phyloP scores from a whole-genome alignment of 1,140 invertebrate genomes.

The Drosophila quadrilineata region DNA sequence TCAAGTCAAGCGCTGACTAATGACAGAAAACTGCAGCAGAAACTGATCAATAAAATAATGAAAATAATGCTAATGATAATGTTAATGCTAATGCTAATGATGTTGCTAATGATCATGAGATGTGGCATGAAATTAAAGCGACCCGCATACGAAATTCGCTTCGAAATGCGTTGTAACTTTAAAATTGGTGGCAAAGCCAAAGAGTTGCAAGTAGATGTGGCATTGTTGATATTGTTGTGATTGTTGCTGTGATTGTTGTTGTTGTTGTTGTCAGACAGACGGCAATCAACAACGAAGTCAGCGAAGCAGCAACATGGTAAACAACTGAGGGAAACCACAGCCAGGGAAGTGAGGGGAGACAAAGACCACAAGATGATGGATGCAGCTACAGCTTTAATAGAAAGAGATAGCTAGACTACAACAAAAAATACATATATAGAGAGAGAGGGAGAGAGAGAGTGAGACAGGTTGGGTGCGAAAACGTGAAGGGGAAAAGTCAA shows the following conservation, averaged over 20 bases:
- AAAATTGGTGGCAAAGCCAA: slow-evolving; percentile 31
- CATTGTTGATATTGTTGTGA: background rate
- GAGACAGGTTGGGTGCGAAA: slow-evolving; percentile 27
- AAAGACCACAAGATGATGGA: background rate
- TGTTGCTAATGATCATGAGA: no score
- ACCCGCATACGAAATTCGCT: slow-evolving; percentile 11
- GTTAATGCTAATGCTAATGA: no score
- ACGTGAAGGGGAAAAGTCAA: background rate
- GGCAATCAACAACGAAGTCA: slow-evolving; percentile 70
- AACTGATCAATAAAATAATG: background rate
- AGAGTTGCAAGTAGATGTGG: background rate
- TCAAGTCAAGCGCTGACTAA: background rate
- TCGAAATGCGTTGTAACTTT: slow-evolving; percentile 11
- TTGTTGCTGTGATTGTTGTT: slow-evolving; percentile 23
- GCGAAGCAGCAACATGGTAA: slow-evolving; percentile 69
- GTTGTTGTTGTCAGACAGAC: slow-evolving; percentile 49
- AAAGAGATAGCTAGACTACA: no score
- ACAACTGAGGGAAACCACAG: slow-evolving; percentile 42
- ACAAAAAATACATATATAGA: no score
- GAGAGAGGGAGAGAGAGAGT: background rate
- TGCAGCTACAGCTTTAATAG: no score
- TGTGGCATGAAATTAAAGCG: no score
- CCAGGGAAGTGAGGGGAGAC: background rate
- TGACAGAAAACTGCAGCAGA: no score
- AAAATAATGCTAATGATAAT: background rate